Evolutionary conservation across 2,888 invertebrate species (phyloP).

Genomic region (Drosophila leonis): DNA sequence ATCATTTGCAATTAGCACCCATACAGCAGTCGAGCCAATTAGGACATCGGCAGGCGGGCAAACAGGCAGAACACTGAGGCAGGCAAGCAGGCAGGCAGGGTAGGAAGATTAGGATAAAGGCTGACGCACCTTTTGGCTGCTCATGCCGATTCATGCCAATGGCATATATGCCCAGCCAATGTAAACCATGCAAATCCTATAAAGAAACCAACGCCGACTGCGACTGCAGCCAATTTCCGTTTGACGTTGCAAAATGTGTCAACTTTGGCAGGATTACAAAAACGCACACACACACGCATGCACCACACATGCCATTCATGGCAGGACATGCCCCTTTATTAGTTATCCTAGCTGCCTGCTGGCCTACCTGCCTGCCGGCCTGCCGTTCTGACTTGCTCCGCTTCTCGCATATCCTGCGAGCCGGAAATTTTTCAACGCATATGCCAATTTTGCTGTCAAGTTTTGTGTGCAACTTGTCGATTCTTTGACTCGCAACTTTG

Average conservation of each 20-base stretch:
- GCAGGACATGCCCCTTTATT: conserved; percentile 48
- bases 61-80: not conserved
- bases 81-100: not conserved
- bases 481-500: conserved; percentile 46
- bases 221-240: conserved; percentile 73
- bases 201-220: conserved; percentile 57
- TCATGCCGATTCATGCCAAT: conserved; percentile 20
- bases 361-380: not conserved
- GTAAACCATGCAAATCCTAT: conserved; percentile 60
- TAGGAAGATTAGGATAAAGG: conserved; percentile 7
- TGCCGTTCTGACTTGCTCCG: not conserved
- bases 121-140: conserved; percentile 39
- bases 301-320: conserved; percentile 16
- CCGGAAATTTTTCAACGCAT: conserved; percentile 76
- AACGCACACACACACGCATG: conserved; percentile 38
- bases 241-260: conserved; percentile 75
- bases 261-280: conserved; percentile 73
- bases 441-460: conserved; percentile 75
- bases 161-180: conserved; percentile 37
- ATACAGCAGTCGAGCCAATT: conserved; percentile 55
- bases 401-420: conserved; percentile 33
- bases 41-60: conserved; percentile 26
- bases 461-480: conserved; percentile 54
- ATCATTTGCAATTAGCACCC: conserved; percentile 61
- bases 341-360: conserved; percentile 45